Evolutionary conservation across 2,888 invertebrate species (phyloP).

Genomic region (Nipponacmea schrenckii): DNA sequence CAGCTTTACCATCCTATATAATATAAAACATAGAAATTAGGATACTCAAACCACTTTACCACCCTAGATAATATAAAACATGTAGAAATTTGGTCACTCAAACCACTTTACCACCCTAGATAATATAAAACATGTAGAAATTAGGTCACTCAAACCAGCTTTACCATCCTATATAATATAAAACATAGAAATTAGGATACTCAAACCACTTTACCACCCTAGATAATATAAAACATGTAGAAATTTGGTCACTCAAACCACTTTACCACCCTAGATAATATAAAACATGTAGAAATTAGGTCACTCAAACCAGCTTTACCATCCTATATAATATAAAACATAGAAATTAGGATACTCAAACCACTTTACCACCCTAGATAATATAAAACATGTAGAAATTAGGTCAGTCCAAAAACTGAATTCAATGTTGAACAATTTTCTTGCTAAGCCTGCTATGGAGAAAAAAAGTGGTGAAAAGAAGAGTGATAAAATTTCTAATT

Average conservation of each 20-base stretch:
- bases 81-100: slow-evolving; percentile 39
- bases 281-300: neutral
- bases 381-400: neutral
- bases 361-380: slow-evolving; percentile 65
- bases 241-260: slow-evolving; percentile 52
- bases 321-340: slow-evolving; percentile 53
- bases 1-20: slow-evolving; percentile 65
- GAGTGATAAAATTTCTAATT: no score
- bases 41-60: slow-evolving; percentile 60
- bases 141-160: slow-evolving; percentile 53
- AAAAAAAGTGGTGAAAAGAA: no score
- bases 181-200: slow-evolving; percentile 12
- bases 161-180: slow-evolving; percentile 64
- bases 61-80: slow-evolving; percentile 53
- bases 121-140: no score
- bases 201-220: slow-evolving; percentile 64
- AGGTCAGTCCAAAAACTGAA: slow-evolving; percentile 51
- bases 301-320: slow-evolving; percentile 60
- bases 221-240: no score
- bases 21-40: neutral
- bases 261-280: slow-evolving; percentile 65
- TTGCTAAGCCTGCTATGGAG: no score
- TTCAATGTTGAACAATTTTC: no score
- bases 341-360: slow-evolving; percentile 45
- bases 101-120: no score